These are phyloP conservation scores for Chrosomus eos DNA, from an alignment of 2,797 vertebrate genomes.

Conservation along the genomic window DNA sequence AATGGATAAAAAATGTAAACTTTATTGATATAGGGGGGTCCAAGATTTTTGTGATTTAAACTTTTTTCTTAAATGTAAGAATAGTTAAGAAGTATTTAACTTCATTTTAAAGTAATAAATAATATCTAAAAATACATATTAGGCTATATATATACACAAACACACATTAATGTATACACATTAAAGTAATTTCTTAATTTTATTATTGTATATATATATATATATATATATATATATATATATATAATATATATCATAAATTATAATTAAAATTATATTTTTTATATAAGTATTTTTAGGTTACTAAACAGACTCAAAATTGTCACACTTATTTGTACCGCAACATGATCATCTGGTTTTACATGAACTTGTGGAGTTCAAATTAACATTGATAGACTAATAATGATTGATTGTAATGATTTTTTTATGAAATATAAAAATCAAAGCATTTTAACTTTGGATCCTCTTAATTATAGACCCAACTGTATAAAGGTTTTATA, in stretches of 20 bases:
- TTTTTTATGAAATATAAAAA: not conserved
- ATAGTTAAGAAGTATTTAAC: too few relatives aligned
- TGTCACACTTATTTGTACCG: not conserved
- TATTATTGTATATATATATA: not conserved
- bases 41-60: too few relatives aligned
- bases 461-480: not conserved
- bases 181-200: too few relatives aligned
- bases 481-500: not conserved
- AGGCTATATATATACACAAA: too few relatives aligned
- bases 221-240: not conserved
- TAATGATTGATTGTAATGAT: not conserved
- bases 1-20: not conserved
- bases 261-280: too few relatives aligned
- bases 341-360: not conserved
- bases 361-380: not conserved
- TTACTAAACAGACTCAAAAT: not conserved
- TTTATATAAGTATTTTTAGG: not conserved
- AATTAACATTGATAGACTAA: not conserved
- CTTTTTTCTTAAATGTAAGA: too few relatives aligned
- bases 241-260: too few relatives aligned
- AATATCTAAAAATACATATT: too few relatives aligned
- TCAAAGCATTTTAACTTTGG: not conserved
- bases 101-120: too few relatives aligned
- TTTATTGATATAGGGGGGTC: not conserved
- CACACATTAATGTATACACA: too few relatives aligned